Evolutionary conservation across 1,140 invertebrate genomes (phyloP), one percentile per base, ranked within the genome.

Genomic region (Cataglyphis hispanica): DNA sequence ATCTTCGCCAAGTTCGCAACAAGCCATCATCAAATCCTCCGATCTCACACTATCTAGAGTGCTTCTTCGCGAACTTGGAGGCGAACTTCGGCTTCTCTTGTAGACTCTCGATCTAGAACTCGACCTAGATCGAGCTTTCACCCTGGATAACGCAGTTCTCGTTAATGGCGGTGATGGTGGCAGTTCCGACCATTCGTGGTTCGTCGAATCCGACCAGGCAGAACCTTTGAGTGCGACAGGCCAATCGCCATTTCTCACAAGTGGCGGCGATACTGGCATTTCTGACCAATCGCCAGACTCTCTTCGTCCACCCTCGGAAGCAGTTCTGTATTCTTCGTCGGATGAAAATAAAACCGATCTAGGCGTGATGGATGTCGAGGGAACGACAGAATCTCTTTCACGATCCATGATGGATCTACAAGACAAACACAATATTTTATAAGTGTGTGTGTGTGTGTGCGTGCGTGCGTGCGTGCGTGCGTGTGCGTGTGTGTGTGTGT

Each of bases 281-380:
- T 94, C 94, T 0, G 94, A 94, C 94, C 94, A 95, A 72, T 95
- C 94, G 11, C 94, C 94, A 0, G 94, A 95, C 53, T 95, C 94
- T 56, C 94, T 89, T 37, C 95, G 91, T 6, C 95, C 95, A 64
- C 95, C 97, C 93, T 98, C 97, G 0, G 98, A 98, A 4, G 98
- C 98, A 1, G 98, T 98, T 89, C 97, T 95, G 86, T 98, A 98
- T 91, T 98, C 98, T 92, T 98, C 98, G 88, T 98, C 97, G 0
- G 97, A 98, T 0, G 98, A 98, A 86, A 98, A 97, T 8, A 97
- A 95, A 5, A 97, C 95, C 0, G 96, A 97, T 74, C 96, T 95
- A 0, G 96, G 95, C 8, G 96, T 96, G 46, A 96, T 94, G 2
- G 97, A 97, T 10, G 97, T 97, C 4, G 96, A 94, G 0, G 97